These are phyloP conservation scores for Panthera tigris DNA, from an alignment of 2,113 vertebrate species.

Conservation along the genomic window DNA sequence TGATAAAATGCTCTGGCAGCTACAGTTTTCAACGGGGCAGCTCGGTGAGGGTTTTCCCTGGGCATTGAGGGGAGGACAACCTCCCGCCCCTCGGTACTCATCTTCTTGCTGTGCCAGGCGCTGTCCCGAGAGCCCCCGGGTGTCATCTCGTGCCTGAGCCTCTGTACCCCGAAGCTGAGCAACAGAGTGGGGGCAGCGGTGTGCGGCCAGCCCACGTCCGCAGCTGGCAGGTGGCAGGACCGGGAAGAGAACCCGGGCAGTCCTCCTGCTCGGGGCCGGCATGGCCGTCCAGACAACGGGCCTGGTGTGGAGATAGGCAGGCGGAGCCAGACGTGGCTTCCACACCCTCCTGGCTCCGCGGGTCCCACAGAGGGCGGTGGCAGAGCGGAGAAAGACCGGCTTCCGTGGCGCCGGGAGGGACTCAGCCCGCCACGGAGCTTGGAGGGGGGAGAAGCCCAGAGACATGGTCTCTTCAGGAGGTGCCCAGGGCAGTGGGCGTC, in stretches of 20 bases:
- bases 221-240: not conserved
- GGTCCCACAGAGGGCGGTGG: rapidly evolving
- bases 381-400: rapidly evolving
- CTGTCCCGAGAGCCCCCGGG: not conserved
- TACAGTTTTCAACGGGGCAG: no score
- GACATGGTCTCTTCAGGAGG: not conserved
- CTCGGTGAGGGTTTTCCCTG: rapidly evolving
- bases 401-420: rapidly evolving
- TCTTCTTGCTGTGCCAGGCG: no score
- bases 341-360: rapidly evolving
- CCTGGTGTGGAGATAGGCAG: not conserved
- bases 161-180: not conserved
- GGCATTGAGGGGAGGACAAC: not conserved
- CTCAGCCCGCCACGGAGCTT: rapidly evolving
- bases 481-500: not conserved
- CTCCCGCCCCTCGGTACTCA: not conserved
- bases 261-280: not conserved
- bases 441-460: not conserved
- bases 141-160: not conserved
- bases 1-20: not conserved
- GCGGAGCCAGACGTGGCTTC: rapidly evolving
- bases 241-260: not conserved
- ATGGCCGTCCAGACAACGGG: not conserved
- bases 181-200: rapidly evolving
- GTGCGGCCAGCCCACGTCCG: rapidly evolving